Evolutionary conservation across 2,888 invertebrate genomes (phyloP).

Genomic region (Acanthosepion lycidas): DNA sequence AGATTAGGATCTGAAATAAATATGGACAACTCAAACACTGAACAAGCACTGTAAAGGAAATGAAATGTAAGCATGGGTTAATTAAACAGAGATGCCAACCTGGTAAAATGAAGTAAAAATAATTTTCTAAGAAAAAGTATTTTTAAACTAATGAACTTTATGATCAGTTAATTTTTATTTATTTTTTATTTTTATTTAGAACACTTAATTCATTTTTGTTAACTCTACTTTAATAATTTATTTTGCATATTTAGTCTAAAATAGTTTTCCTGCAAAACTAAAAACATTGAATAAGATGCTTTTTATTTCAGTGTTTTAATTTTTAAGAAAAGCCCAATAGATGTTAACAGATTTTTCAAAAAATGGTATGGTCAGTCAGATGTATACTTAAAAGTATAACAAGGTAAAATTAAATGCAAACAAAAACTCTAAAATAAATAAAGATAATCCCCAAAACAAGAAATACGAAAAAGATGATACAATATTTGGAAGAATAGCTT

Average conservation of each 20-base stretch:
- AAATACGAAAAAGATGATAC: background rate
- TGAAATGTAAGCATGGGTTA: conserved; percentile 37
- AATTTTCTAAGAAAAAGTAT: background rate
- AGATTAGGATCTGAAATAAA: conserved; percentile 71
- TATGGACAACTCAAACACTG: background rate
- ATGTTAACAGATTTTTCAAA: background rate
- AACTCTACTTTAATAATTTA: background rate
- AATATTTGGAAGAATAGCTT: background rate
- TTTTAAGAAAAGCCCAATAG: background rate
- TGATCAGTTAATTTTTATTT: background rate
- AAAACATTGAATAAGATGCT: background rate
- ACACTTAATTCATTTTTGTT: background rate
- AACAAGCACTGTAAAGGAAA: background rate
- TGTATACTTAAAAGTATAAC: background rate
- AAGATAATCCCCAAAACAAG: background rate
- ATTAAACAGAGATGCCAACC: conserved; percentile 46
- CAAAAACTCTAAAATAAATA: background rate
- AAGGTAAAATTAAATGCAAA: background rate
- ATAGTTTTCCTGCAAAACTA: background rate
- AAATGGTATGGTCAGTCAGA: background rate
- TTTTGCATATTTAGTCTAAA: background rate
- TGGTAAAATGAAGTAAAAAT: background rate
- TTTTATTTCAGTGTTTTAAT: background rate
- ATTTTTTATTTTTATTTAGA: background rate
- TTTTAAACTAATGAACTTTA: background rate